Percentiles rank a stretch among this genome's conserved stretches.
Evolutionary conservation across 2,797 vertebrate genomes (phyloP).

Genomic region (Lophius americanus): DNA sequence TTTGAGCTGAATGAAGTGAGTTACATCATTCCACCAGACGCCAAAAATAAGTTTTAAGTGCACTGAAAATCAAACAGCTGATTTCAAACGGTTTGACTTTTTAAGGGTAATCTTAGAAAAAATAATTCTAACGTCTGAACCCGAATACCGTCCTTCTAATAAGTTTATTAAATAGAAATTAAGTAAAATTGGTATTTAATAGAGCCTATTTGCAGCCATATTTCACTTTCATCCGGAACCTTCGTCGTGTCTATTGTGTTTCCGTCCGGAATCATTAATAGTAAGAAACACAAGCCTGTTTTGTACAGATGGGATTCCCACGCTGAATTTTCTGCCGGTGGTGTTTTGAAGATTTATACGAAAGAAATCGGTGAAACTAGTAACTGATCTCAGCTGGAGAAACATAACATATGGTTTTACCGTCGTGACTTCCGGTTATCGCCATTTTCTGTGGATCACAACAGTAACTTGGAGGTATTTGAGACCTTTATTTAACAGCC

Average conservation of each 20-base stretch:
- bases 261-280: conserved; percentile 29
- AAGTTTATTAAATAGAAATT: too few species aligned
- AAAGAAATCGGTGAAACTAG: not conserved
- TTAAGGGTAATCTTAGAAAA: too few species aligned
- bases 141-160: too few species aligned
- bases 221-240: conserved; percentile 42
- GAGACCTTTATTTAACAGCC: not conserved
- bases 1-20: too few species aligned
- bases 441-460: not conserved
- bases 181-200: too few species aligned
- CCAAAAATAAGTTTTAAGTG: too few species aligned
- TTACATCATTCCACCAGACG: too few species aligned
- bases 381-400: not conserved
- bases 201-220: too few species aligned
- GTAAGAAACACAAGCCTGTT: conserved; percentile 15
- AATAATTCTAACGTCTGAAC: too few species aligned
- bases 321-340: not conserved
- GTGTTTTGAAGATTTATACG: fast-evolving
- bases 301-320: not conserved
- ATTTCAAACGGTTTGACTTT: too few species aligned
- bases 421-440: not conserved
- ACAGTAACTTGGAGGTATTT: too few species aligned
- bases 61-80: too few species aligned
- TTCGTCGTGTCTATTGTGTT: conserved; percentile 10
- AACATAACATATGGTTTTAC: not conserved